Evolutionary conservation across 2,888 invertebrate genomes (phyloP).

Genomic region (Acleris cristana): DNA sequence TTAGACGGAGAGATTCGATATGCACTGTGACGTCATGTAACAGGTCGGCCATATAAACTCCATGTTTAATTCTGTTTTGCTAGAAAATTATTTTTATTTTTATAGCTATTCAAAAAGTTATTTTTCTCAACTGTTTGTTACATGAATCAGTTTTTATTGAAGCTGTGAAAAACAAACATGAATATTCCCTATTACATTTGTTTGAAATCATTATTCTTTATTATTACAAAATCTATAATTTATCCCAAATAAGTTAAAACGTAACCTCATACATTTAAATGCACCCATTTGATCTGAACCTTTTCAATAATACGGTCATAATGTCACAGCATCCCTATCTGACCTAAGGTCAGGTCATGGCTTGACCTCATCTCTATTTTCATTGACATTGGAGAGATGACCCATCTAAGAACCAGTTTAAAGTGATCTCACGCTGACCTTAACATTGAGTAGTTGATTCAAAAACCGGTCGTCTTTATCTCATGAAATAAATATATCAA

Average conservation of each 20-base stretch:
- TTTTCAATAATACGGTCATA: constrained; percentile 3
- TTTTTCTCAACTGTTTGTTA: too few relatives aligned
- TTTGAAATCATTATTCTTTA: background rate
- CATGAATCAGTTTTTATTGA: too few relatives aligned
- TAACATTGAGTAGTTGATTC: background rate
- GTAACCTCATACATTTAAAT: background rate
- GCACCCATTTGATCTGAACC: constrained; percentile 9
- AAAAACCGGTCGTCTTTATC: constrained; percentile 23
- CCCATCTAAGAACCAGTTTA: constrained; percentile 1
- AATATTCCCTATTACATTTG: too few relatives aligned
- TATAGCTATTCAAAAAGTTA: too few relatives aligned
- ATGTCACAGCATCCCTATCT: constrained; percentile 41
- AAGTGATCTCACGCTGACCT: constrained; percentile 8
- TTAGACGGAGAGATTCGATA: too few relatives aligned
- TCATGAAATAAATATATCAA: constrained; percentile 8
- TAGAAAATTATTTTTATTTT: too few relatives aligned
- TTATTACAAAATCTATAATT: background rate
- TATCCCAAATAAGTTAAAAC: background rate
- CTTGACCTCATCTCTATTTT: constrained; percentile 37
- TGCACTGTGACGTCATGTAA: too few relatives aligned
- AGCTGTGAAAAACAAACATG: too few relatives aligned
- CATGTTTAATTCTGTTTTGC: too few relatives aligned
- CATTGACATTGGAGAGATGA: background rate
- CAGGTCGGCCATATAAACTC: too few relatives aligned
- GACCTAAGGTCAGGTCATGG: constrained; percentile 16